A percentile compares a stretch with the other conserved stretches of the same genome.
Conservation (phyloP, 2,797 vertebrate species). For the Selene dorsalis region DNA sequence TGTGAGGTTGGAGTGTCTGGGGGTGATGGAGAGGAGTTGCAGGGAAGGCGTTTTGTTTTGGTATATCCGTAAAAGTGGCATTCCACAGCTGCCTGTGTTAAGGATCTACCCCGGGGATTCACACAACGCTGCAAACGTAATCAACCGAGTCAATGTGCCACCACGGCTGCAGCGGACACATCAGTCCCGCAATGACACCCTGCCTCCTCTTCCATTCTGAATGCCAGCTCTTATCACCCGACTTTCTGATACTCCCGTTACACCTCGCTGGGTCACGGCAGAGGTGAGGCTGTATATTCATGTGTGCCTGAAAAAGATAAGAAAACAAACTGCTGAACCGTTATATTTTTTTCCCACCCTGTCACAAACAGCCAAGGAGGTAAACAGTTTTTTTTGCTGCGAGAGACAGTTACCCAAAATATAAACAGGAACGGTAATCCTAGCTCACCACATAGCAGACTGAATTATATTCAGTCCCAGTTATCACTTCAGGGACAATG, state of each 20-base stretch:
- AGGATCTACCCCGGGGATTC: slow-evolving; percentile 67
- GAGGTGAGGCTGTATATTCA: slow-evolving; percentile 47
- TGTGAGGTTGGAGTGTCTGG: slow-evolving; percentile 48
- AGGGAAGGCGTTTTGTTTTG: slow-evolving; percentile 41
- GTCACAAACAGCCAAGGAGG: slow-evolving; percentile 40
- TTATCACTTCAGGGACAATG: slow-evolving; percentile 69
- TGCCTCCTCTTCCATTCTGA: slow-evolving; percentile 24
- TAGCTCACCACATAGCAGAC: slow-evolving; percentile 22
- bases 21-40: slow-evolving; percentile 31
- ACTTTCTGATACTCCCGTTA: slow-evolving; percentile 54
- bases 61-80: slow-evolving; percentile 49
- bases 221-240: slow-evolving; percentile 49
- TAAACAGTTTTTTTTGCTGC: slow-evolving; percentile 28
- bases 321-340: slow-evolving; percentile 59
- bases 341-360: slow-evolving; percentile 38
- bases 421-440: slow-evolving; percentile 55
- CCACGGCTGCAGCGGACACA: slow-evolving; percentile 56
- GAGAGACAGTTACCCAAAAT: slow-evolving; percentile 49
- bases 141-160: slow-evolving; percentile 68
- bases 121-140: slow-evolving; percentile 69
- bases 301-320: slow-evolving; percentile 66
- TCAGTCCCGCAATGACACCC: slow-evolving; percentile 44
- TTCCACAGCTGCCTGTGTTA: slow-evolving; percentile 64
- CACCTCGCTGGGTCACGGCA: slow-evolving; percentile 51
- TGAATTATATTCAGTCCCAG: slow-evolving; percentile 58